These are phyloP conservation scores for Laothoe populi DNA, from an alignment of 2,888 invertebrate genomes.

Conservation along the genomic window DNA sequence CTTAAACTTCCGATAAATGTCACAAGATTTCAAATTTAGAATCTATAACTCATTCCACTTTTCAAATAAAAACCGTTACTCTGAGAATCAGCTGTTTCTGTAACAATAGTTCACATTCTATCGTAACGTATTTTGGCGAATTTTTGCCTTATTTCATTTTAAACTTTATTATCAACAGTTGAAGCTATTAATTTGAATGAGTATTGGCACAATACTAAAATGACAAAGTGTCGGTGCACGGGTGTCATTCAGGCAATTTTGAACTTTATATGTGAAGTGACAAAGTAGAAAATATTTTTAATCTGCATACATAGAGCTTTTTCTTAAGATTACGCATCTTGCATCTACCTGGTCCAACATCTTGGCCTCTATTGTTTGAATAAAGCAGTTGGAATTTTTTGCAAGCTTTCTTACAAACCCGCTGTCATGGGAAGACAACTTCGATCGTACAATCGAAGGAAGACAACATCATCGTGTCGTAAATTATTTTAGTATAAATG, in stretches of 20 bases:
- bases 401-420: neutral
- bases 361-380: constrained; percentile 60
- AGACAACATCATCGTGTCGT: neutral
- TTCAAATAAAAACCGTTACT: constrained; percentile 68
- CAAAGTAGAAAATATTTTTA: constrained; percentile 14
- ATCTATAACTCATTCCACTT: constrained; percentile 31
- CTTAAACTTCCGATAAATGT: neutral
- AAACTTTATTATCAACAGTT: neutral
- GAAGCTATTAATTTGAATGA: constrained; percentile 5
- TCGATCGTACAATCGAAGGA: too few relatives aligned
- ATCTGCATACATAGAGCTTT: constrained; percentile 39
- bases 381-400: constrained; percentile 43
- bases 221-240: constrained; percentile 22
- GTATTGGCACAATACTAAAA: neutral
- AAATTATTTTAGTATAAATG: neutral
- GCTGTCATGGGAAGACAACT: neutral
- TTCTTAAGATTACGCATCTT: constrained; percentile 80
- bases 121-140: constrained; percentile 37
- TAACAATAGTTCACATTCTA: constrained; percentile 53
- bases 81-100: constrained; percentile 72
- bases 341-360: constrained; percentile 72
- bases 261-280: neutral
- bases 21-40: constrained; percentile 1
- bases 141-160: constrained; percentile 7
- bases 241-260: neutral